These are phyloP conservation scores for Pseudobourletiella spinata DNA, from an alignment of 1,140 invertebrate species.

Conservation along the genomic window DNA sequence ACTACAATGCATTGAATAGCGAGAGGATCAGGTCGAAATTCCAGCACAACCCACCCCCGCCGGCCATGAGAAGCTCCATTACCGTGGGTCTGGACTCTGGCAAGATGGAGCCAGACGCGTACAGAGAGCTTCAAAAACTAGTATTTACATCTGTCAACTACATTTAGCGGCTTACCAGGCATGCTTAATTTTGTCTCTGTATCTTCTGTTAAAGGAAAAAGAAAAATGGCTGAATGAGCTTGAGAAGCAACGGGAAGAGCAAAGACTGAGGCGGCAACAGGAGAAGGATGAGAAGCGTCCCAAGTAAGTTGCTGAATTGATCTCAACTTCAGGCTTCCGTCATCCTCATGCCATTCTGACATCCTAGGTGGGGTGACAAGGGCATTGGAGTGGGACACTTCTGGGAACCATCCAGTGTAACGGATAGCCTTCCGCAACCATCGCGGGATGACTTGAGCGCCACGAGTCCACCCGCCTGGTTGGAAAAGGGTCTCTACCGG, in stretches of 20 bases:
- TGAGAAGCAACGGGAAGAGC: slow-evolving; percentile 34
- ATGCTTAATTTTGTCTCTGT: neutral
- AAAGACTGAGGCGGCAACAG: slow-evolving; percentile 21
- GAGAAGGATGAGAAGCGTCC: slow-evolving; percentile 52
- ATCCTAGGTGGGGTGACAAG: slow-evolving; percentile 51
- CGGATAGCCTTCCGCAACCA: slow-evolving; percentile 38
- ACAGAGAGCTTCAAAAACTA: neutral
- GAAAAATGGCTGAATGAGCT: slow-evolving; percentile 33
- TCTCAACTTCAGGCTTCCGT: neutral
- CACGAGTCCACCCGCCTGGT: slow-evolving; percentile 39
- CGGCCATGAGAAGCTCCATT: slow-evolving; percentile 29
- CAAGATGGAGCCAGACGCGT: neutral
- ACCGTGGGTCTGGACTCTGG: slow-evolving; percentile 6
- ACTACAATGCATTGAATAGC: too few species aligned
- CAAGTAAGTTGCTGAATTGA: slow-evolving; percentile 37
- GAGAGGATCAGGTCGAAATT: too few species aligned
- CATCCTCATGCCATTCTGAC: neutral
- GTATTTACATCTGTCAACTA: neutral
- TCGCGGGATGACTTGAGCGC: slow-evolving; percentile 24
- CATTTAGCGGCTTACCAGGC: neutral
- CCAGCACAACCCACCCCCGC: slow-evolving; percentile 12
- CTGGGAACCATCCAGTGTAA: slow-evolving; percentile 47
- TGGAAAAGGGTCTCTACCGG: slow-evolving; percentile 38
- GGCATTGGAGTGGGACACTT: slow-evolving; percentile 53
- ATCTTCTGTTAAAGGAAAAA: slow-evolving; percentile 21